A percentile compares a stretch with the other conserved stretches of the same genome.
These are phyloP conservation scores for Andrena cerasifolii DNA, from an alignment of 1,140 invertebrate species.

Conservation along the genomic window DNA sequence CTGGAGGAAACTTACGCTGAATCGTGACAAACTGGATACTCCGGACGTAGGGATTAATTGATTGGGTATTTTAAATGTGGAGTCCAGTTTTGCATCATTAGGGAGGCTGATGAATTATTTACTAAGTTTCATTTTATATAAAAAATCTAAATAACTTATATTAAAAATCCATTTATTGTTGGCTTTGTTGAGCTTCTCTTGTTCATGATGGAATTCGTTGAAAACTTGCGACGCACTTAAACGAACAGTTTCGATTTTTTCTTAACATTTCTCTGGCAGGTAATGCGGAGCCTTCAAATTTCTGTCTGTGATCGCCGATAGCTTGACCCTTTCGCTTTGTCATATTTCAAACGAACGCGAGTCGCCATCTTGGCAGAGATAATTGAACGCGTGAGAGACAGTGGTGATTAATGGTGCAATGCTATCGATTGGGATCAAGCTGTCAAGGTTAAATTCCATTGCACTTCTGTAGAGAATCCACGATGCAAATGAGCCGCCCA, in stretches of 20 bases:
- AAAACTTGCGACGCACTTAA: no score
- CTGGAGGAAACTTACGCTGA: no score
- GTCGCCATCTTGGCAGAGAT: neutral
- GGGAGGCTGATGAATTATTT: neutral
- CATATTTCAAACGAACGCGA: neutral
- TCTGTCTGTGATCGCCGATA: neutral
- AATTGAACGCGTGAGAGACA: neutral
- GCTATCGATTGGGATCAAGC: constrained; percentile 26
- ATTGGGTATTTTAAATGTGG: no score
- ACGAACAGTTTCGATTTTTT: no score
- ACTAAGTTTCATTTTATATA: neutral
- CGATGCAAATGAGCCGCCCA: constrained; percentile 5
- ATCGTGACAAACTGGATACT: neutral
- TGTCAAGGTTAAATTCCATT: constrained; percentile 50
- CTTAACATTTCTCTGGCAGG: neutral
- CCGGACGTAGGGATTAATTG: constrained; percentile 15
- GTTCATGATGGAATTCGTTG: no score
- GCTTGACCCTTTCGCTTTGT: neutral
- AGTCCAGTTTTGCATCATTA: neutral
- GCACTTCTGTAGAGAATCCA: neutral
- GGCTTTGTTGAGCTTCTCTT: no score
- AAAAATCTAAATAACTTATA: no score
- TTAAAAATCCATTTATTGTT: no score
- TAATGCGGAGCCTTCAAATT: no score
- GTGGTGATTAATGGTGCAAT: constrained; percentile 17